Evolutionary conservation across 2,797 vertebrate species (phyloP).

Genomic region (Sphenopsis melanotis): DNA sequence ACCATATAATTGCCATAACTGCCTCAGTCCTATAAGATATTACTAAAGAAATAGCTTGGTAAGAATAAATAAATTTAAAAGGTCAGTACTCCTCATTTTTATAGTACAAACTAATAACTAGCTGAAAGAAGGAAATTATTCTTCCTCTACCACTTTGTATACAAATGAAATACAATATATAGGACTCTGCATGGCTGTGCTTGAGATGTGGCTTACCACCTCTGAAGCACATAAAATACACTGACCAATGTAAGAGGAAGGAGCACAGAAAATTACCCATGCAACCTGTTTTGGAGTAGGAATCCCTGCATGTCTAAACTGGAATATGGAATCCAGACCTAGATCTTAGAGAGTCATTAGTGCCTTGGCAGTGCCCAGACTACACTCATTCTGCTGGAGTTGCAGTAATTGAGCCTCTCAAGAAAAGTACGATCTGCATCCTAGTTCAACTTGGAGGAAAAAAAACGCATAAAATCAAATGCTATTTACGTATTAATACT

Average conservation of each 20-base stretch:
- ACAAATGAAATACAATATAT: not conserved
- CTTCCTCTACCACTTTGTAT: not conserved
- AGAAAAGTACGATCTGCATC: not conserved
- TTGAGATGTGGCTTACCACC: not conserved
- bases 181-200: not conserved
- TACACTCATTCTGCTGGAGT: not conserved
- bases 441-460: not conserved
- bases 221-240: not conserved
- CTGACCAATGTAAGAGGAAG: not conserved
- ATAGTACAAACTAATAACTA: not conserved
- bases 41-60: slow-evolving; percentile 4
- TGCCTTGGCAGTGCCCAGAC: not conserved
- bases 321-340: not conserved
- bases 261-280: not conserved
- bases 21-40: not conserved
- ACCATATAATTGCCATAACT: slow-evolving; percentile 30
- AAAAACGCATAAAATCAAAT: not conserved
- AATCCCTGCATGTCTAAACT: not conserved
- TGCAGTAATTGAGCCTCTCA: not conserved
- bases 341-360: not conserved
- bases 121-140: slow-evolving; percentile 18
- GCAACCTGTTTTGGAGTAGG: not conserved
- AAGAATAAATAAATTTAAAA: slow-evolving; percentile 33
- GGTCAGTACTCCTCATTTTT: not conserved
- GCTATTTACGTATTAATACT: not conserved